Percentiles rank a stretch among this genome's conserved stretches.
phyloP scores from a whole-genome alignment of 2,797 vertebrate genomes.

The Lithobates sylvaticus region DNA sequence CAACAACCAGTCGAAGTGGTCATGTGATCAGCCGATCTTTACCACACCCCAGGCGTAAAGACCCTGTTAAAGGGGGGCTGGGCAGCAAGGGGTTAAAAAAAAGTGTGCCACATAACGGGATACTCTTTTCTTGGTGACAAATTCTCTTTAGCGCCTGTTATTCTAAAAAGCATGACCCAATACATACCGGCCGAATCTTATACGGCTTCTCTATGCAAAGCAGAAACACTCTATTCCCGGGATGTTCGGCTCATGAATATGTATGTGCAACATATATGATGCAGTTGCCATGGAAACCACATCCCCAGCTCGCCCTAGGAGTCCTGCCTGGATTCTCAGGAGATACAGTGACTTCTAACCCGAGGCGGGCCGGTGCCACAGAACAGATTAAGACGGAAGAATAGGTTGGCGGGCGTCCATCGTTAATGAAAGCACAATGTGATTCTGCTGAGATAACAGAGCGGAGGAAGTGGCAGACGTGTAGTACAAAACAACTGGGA shows the following conservation, averaged over 20 bases:
- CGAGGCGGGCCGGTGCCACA: background rate
- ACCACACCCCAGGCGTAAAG: no score
- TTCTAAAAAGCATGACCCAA: background rate
- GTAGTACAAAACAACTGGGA: background rate
- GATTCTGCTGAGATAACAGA: background rate
- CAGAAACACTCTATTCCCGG: background rate
- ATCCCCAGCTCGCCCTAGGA: background rate
- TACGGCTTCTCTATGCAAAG: background rate
- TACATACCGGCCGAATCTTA: background rate
- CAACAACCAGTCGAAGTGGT: no score
- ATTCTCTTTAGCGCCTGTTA: background rate
- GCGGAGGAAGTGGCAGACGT: background rate
- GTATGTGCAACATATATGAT: background rate
- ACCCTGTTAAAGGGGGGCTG: no score
- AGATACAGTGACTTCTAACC: background rate
- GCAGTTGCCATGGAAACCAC: background rate
- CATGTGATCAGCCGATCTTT: no score
- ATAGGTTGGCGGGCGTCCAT: background rate
- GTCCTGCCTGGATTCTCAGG: background rate
- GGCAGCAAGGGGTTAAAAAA: no score
- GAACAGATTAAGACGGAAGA: background rate
- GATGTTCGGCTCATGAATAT: background rate
- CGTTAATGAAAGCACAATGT: slow-evolving; percentile 11
- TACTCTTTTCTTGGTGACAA: no score
- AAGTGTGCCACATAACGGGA: background rate